A percentile compares a stretch with the other conserved stretches of the same genome.
Evolutionary conservation across 1,140 invertebrate species (phyloP).

Genomic region (Anastrepha obliqua): DNA sequence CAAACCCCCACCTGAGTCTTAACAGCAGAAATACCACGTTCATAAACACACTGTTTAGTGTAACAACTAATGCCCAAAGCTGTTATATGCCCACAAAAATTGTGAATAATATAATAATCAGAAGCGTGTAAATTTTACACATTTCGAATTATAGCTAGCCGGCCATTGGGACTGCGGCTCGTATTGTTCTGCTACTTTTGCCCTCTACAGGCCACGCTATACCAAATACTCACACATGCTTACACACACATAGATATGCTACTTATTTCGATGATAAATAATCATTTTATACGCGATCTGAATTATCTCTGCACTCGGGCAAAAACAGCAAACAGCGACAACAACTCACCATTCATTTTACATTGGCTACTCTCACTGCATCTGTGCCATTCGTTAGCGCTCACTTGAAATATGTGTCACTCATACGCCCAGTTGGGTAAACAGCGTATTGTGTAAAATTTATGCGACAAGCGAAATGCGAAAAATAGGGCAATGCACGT

Average conservation of each 20-base stretch:
- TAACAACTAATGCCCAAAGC: too few species aligned
- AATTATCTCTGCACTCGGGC: slow-evolving; percentile 16
- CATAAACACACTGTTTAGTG: too few species aligned
- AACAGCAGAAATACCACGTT: too few species aligned
- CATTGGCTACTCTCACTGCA: not conserved
- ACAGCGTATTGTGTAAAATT: not conserved
- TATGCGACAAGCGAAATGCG: not conserved
- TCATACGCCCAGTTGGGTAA: slow-evolving; percentile 20
- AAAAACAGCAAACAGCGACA: not conserved
- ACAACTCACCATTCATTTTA: not conserved
- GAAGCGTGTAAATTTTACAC: not conserved
- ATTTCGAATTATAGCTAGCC: not conserved
- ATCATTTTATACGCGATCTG: not conserved
- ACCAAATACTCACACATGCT: not conserved
- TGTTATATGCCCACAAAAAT: not conserved
- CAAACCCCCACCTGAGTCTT: too few species aligned
- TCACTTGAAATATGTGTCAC: not conserved
- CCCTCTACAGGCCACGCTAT: not conserved
- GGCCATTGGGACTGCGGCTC: not conserved
- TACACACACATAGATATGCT: too few species aligned
- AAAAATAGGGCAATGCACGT: slow-evolving; percentile 15
- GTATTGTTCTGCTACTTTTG: not conserved
- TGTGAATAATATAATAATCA: slow-evolving; percentile 14
- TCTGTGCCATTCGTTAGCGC: too few species aligned
- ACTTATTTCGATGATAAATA: too few species aligned